Evolutionary conservation across 2,888 invertebrate species (phyloP), one percentile per base, ranked within the genome.

Genomic region (Drosophila anceps): DNA sequence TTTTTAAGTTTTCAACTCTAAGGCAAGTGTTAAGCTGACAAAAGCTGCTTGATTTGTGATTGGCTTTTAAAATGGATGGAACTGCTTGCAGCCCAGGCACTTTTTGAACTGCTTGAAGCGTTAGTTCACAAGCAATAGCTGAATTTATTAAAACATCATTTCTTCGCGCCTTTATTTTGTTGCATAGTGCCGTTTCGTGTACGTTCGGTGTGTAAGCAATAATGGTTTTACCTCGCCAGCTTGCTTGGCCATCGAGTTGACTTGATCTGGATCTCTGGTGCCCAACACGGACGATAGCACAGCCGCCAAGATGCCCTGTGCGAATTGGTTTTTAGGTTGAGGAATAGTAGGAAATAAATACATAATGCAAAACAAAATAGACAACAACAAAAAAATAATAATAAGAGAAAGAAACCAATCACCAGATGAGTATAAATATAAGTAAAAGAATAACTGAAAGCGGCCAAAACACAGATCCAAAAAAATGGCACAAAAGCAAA

Each of bases 241-340:
- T 94, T 98, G 97, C 94, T 97, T 97, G 94, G 97, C 98, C 96
- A 98, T 97, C 94, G 96, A 96, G 94, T 97, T 96, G 94, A 97
- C 96, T 94, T 97, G 97, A 94, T 96, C 96, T 93, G 97, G 97
- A 94, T 98, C 96, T 95, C 96, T 96, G 94, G 96, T 95, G 94
- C 97, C 97, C 94, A 98, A 95, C 94, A 98, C 95, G 94, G 97
- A 96, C 93, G 97, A 96, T 94, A 98, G 95, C 94, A 98, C 96
- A 94, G 97, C 97, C 93, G 97, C 96, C 96, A 98, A 96, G 94
- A 98, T 96, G 94, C 96, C 96, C 98, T 98, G 96, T 95, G 86
- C 90, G 74, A 84, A 73, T 81, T 69, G 58, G 63, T 68, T 77
- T 77, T 84, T 68, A 69, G 66, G 69, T 82, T 71, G 59, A 69